phyloP scores from a whole-genome alignment of 2,888 invertebrate genomes.

The Augiades crinisus region DNA sequence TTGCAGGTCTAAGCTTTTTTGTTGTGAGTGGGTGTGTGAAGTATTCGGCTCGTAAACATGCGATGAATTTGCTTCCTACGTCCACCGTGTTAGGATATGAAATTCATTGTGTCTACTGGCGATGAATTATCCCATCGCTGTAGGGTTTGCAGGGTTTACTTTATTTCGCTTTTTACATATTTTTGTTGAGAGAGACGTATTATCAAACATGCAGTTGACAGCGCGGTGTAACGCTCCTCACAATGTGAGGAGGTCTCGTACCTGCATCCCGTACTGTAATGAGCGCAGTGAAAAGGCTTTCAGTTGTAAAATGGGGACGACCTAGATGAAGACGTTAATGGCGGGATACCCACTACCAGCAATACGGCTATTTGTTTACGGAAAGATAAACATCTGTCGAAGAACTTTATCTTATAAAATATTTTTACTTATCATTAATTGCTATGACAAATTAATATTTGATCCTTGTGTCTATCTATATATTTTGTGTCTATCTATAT shows the following conservation, averaged over 20 bases:
- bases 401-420: too few species aligned
- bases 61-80: conserved; percentile 37
- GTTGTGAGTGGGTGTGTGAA: conserved; percentile 34
- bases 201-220: conserved; percentile 8
- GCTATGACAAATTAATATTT: too few species aligned
- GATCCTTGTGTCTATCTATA: too few species aligned
- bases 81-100: conserved; percentile 27
- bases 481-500: too few species aligned
- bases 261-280: conserved; percentile 14
- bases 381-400: neutral
- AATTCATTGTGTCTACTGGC: conserved; percentile 41
- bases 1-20: conserved; percentile 35
- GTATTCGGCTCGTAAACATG: conserved; percentile 26
- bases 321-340: conserved; percentile 22
- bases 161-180: conserved; percentile 40
- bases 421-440: too few species aligned
- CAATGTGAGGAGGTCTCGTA: conserved; percentile 11
- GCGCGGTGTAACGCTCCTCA: conserved; percentile 2
- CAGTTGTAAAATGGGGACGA: conserved; percentile 20
- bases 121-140: conserved; percentile 37
- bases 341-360: neutral
- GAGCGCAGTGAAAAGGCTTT: conserved; percentile 24
- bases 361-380: conserved; percentile 1
- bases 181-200: conserved; percentile 29
- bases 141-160: conserved; percentile 40